phyloP scores from a whole-genome alignment of 1,140 invertebrate genomes.

The Trichoplusia ni region DNA sequence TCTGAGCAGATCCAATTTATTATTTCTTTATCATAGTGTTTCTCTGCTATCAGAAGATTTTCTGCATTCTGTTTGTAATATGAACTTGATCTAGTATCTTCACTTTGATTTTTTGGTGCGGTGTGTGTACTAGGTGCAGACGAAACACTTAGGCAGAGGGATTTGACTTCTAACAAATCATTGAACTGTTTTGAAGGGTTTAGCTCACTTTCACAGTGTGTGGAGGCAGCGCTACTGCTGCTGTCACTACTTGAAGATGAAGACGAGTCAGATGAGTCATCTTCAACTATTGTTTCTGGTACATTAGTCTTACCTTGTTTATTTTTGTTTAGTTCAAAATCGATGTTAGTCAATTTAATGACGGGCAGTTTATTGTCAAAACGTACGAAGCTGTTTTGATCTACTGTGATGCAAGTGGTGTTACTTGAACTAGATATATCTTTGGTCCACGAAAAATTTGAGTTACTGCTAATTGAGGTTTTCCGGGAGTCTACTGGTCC shows the following conservation, averaged over 20 bases:
- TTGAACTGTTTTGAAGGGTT: neutral
- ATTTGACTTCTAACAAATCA: neutral
- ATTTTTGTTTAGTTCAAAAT: constrained; percentile 1
- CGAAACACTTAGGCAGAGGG: neutral
- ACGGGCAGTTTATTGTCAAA: constrained; percentile 62
- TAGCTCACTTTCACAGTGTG: too few species aligned
- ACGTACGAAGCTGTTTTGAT: constrained; percentile 52
- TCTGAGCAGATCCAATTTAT: constrained; percentile 49
- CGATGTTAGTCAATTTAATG: constrained; percentile 45
- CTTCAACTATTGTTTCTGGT: neutral
- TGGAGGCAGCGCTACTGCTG: too few species aligned
- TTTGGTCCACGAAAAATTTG: constrained; percentile 60
- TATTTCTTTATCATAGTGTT: constrained; percentile 51
- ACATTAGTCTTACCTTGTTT: neutral
- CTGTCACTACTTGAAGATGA: neutral
- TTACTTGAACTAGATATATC: constrained; percentile 62
- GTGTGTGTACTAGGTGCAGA: neutral
- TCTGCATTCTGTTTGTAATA: constrained; percentile 39
- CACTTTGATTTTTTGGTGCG: too few species aligned
- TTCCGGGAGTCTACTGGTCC: constrained; percentile 32
- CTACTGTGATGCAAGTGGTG: constrained; percentile 52
- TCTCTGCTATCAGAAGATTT: constrained; percentile 43
- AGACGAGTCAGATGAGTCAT: neutral
- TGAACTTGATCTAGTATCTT: too few species aligned
- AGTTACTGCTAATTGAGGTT: constrained; percentile 36